These are phyloP conservation scores for Drosophila tropicalis DNA, from an alignment of 1,140 invertebrate genomes.

Conservation along the genomic window DNA sequence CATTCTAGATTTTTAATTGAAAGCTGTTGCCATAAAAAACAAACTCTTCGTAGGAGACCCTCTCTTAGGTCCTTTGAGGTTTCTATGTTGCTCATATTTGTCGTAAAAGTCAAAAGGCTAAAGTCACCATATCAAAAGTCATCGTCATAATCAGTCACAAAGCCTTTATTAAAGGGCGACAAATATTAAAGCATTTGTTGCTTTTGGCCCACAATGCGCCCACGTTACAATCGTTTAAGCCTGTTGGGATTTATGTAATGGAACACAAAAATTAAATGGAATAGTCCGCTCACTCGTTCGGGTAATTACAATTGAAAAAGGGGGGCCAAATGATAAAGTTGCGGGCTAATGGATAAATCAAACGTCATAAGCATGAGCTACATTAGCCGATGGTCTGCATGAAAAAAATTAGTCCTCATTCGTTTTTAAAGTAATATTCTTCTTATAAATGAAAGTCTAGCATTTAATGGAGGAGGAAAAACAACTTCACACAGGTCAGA, in stretches of 20 bases:
- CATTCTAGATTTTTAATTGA: conserved; percentile 23
- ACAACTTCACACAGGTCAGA: conserved; percentile 44
- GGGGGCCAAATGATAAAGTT: neutral
- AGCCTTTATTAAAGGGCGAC: neutral
- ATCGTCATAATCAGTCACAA: conserved; percentile 11
- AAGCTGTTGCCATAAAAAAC: conserved; percentile 23
- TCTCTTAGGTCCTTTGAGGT: neutral
- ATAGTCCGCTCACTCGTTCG: neutral
- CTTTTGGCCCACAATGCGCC: conserved; percentile 18
- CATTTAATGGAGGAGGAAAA: no score
- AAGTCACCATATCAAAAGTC: neutral
- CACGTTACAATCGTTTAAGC: conserved; percentile 20
- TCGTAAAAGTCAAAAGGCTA: neutral
- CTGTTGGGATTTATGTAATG: conserved; percentile 7
- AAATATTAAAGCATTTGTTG: conserved; percentile 7
- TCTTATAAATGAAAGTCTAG: neutral
- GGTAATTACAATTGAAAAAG: conserved; percentile 6
- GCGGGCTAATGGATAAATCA: conserved; percentile 2
- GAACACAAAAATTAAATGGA: conserved; percentile 4
- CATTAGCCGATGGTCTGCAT: neutral
- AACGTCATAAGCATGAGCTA: conserved; percentile 3
- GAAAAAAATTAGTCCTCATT: neutral
- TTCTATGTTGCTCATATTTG: neutral
- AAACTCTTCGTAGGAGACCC: conserved; percentile 10
- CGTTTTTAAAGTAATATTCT: neutral